Conservation (phyloP, 2,797 vertebrate species). For the Sebastes cheni region DNA sequence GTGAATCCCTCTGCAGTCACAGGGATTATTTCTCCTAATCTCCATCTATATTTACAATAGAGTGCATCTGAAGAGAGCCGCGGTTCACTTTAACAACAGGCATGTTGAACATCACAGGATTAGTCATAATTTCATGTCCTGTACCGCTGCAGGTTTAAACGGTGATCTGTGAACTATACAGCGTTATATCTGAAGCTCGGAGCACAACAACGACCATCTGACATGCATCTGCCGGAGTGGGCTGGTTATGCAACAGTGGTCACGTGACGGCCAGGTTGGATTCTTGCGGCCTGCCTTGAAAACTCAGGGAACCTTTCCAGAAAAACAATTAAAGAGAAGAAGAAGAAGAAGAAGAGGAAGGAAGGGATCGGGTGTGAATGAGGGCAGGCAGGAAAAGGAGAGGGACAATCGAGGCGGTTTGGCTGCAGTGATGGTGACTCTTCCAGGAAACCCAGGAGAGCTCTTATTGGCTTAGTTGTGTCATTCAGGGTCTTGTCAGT, state of each 20-base stretch:
- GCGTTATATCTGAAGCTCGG: background rate
- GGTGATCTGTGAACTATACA: background rate
- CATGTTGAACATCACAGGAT: constrained; percentile 15
- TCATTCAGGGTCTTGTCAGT: constrained; percentile 31
- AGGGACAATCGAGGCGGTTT: background rate
- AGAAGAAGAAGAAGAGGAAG: too few species aligned
- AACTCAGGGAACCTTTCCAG: background rate
- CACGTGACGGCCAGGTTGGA: constrained; percentile 15
- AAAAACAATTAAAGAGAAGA: background rate
- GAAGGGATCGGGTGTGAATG: background rate
- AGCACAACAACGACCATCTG: background rate
- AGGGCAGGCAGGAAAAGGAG: background rate
- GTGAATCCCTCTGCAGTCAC: background rate
- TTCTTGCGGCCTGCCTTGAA: background rate
- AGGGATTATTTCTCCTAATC: constrained; percentile 55
- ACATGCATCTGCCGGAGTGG: background rate
- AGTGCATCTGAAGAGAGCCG: constrained; percentile 1
- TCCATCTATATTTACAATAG: constrained; percentile 44
- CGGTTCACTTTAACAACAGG: constrained; percentile 1
- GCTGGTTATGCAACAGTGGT: background rate
- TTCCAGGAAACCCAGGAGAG: constrained; percentile 27
- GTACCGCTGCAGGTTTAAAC: background rate
- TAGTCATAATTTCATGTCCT: constrained; percentile 15
- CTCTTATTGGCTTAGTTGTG: constrained; percentile 54
- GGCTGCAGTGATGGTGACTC: background rate